Evolutionary conservation across 2,888 invertebrate species (phyloP).

Genomic region (Bombylius discolor): DNA sequence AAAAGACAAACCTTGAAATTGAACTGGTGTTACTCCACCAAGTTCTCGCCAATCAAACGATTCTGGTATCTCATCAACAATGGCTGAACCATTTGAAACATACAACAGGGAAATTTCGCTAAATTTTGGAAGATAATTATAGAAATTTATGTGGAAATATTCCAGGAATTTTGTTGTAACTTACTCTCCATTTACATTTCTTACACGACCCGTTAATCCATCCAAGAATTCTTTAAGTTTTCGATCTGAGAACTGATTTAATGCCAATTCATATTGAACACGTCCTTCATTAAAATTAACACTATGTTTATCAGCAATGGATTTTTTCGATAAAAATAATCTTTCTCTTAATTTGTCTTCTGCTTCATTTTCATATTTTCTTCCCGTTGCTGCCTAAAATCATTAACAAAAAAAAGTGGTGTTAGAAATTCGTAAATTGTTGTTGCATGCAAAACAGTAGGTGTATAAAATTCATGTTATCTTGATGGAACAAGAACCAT

Average conservation of each 20-base stretch:
- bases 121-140: not conserved
- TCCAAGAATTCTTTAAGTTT: conserved; percentile 24
- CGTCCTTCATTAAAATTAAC: conserved; percentile 20
- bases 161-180: conserved; percentile 7
- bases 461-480: too few species aligned
- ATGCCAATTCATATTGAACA: conserved; percentile 21
- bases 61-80: conserved; percentile 22
- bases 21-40: conserved; percentile 31
- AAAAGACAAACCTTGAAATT: conserved; percentile 26
- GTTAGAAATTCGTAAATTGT: too few species aligned
- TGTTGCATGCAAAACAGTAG: too few species aligned
- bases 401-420: too few species aligned
- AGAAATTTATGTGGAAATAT: not conserved
- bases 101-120: not conserved
- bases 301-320: conserved; percentile 23
- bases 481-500: too few species aligned
- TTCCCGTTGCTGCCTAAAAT: conserved; percentile 24
- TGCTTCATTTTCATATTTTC: conserved; percentile 24
- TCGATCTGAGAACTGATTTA: conserved; percentile 29
- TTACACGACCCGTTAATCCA: conserved; percentile 25
- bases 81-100: not conserved
- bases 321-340: conserved; percentile 21
- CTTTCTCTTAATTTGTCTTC: conserved; percentile 24
- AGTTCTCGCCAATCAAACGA: conserved; percentile 32
- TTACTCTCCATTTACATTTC: conserved; percentile 26